Conservation (phyloP, 2,888 invertebrate species). For the Flexamia atlantica region DNA sequence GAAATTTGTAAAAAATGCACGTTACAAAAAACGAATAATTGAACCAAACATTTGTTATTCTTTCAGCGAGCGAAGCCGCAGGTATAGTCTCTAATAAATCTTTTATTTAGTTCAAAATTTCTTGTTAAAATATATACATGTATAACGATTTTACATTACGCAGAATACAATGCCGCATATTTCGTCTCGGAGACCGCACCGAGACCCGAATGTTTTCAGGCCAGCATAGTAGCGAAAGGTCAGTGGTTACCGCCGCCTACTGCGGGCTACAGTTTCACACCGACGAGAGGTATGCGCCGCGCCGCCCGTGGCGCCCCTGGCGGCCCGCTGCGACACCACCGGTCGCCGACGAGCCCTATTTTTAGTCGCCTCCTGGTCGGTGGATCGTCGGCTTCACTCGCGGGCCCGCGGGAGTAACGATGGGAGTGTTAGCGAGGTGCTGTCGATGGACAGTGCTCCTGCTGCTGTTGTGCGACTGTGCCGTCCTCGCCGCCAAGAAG, state of each 20-base stretch:
- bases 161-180: no score
- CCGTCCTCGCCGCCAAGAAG: conserved; percentile 55
- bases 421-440: conserved; percentile 55
- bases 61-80: no score
- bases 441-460: conserved; percentile 59
- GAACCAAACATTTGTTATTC: no score
- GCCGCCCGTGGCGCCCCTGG: neutral
- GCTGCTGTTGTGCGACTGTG: conserved; percentile 42
- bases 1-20: no score
- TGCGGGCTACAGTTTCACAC: conserved; percentile 24
- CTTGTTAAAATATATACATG: no score
- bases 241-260: conserved; percentile 31
- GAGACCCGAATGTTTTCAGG: neutral
- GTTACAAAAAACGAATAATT: no score
- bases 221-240: conserved; percentile 30
- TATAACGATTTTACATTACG: no score
- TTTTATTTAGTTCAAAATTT: no score
- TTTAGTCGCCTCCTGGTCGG: conserved; percentile 60
- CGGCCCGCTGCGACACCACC: conserved; percentile 1
- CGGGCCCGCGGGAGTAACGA: conserved; percentile 59
- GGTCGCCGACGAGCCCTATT: conserved; percentile 58
- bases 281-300: neutral
- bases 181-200: no score
- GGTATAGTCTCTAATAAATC: no score
- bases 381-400: conserved; percentile 61